Percentiles rank a stretch among this genome's conserved stretches.
phyloP scores from a whole-genome alignment of 1,140 invertebrate genomes.

The Drosophila hydei region DNA sequence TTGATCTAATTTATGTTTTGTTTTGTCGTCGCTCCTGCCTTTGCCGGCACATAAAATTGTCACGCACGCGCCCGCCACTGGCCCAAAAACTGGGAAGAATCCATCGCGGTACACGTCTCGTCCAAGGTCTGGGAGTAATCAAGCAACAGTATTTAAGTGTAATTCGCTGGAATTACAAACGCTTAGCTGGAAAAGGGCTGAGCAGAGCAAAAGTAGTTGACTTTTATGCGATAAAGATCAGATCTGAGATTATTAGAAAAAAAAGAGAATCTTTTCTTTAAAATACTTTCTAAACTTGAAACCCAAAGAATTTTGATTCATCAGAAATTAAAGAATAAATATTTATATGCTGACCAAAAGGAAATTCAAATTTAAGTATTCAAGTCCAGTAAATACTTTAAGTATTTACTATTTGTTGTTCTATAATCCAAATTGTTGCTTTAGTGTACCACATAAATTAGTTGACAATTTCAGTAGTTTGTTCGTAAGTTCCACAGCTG shows the following conservation, averaged over 20 bases:
- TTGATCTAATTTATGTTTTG: slow-evolving; percentile 69
- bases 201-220: background rate
- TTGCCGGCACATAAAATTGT: slow-evolving; percentile 49
- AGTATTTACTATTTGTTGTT: too few relatives aligned
- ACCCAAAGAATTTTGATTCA: too few relatives aligned
- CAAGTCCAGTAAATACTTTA: too few relatives aligned
- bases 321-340: too few relatives aligned
- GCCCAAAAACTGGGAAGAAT: slow-evolving; percentile 34
- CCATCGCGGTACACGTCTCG: slow-evolving; percentile 34
- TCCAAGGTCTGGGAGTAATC: slow-evolving; percentile 24
- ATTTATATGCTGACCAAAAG: too few relatives aligned
- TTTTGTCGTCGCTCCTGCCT: slow-evolving; percentile 59
- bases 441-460: background rate
- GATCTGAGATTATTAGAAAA: slow-evolving; percentile 5
- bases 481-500: background rate
- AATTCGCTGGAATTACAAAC: slow-evolving; percentile 41
- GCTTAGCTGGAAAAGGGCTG: slow-evolving; percentile 30
- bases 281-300: too few relatives aligned
- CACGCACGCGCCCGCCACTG: slow-evolving; percentile 57
- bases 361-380: too few relatives aligned
- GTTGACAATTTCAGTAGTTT: slow-evolving; percentile 3
- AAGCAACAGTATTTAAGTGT: slow-evolving; percentile 20
- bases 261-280: too few relatives aligned
- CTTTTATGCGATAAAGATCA: background rate
- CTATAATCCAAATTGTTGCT: too few relatives aligned